These are phyloP conservation scores for Epizoanthus fatuus DNA, from an alignment of 92 coral and sea anemone species.

Conservation along the genomic window DNA sequence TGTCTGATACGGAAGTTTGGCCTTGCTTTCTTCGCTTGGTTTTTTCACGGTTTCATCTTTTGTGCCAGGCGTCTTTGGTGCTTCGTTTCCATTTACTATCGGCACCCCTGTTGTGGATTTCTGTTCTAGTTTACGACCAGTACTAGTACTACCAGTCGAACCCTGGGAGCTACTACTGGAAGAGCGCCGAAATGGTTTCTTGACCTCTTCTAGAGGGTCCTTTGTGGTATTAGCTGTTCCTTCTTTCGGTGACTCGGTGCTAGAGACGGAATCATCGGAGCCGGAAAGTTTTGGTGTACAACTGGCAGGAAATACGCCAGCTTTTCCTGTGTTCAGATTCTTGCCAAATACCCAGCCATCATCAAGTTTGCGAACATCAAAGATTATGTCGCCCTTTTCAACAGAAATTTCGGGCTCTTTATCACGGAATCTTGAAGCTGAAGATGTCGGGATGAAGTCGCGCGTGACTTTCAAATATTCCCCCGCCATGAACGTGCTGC, in stretches of 20 bases:
- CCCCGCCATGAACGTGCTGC: constrained; percentile 76
- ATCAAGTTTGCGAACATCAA: constrained; percentile 86
- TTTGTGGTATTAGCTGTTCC: constrained; percentile 33
- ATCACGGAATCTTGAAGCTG: constrained; percentile 77
- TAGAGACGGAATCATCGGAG: constrained; percentile 55
- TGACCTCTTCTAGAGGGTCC: constrained; percentile 30
- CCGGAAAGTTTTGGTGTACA: constrained; percentile 87
- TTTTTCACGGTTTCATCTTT: constrained; percentile 30
- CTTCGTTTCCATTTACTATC: constrained; percentile 28
- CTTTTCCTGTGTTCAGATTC: constrained; percentile 86
- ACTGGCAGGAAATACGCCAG: constrained; percentile 90
- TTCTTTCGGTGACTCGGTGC: constrained; percentile 28
- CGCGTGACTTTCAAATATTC: constrained; percentile 88
- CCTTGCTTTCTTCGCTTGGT: constrained; percentile 11
- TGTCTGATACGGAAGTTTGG: constrained; percentile 1
- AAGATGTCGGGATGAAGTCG: constrained; percentile 79
- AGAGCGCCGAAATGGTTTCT: constrained; percentile 18
- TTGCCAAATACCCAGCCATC: constrained; percentile 94
- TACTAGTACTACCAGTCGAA: constrained; percentile 46
- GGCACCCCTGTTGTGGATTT: background rate
- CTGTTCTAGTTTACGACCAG: constrained; percentile 41
- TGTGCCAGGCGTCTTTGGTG: constrained; percentile 29
- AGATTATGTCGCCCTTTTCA: constrained; percentile 91
- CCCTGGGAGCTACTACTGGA: constrained; percentile 35
- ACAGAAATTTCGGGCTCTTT: constrained; percentile 86